Base-by-base conservation (phyloP, 2,888 invertebrate genomes). In the Ichneumoninae sp. region DNA sequence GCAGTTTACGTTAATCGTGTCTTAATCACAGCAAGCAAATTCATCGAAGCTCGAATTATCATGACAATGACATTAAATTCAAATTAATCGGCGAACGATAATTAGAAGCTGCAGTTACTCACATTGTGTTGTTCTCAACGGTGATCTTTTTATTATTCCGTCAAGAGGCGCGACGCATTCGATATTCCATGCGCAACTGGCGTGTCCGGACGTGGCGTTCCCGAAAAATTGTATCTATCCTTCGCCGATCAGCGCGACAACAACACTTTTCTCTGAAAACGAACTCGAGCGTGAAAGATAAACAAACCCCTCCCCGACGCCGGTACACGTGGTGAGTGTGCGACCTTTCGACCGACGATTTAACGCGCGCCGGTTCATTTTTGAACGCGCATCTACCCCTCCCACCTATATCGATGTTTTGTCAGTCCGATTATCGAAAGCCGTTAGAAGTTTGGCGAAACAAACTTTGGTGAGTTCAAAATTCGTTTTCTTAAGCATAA, bases 241-340 rank as follows among this genome's bases (percentile, higher is more conserved):
- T 26, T 10, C 44, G 44, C 4, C 47, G 62, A 33, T 62, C 62
- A 5, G 30, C 6, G 30, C 30, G n/a, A 6, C 62, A 33, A 62
- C 16, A 62, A 62, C 6, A 33, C 30, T 62, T 60, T 60, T 62
- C 62, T 30, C n/a, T 33, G 62, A 62, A 62, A 33, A 62, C 33
- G 30, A 30, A 33, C 6, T 62, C 62, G 30, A 62, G 33, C 33
- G 33, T 16, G n/a, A 62, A 62, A 30, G 7, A 62, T 33, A 26
- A 62, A 62, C 62, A 62, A 33, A 33, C 33, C 33, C 1, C 33
- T 62, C 33, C 30, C 33, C 62, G 30, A 33, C 62, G 62, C 62
- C 62, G 62, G 62, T 62, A 62, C 62, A 62, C 62, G 62, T 62
- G 62, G 30, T 16, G 62, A n/a, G 16, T 33, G 16, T 16, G 16